Conservation (phyloP, 2,797 vertebrate species). For the Megaceryle alcyon region DNA sequence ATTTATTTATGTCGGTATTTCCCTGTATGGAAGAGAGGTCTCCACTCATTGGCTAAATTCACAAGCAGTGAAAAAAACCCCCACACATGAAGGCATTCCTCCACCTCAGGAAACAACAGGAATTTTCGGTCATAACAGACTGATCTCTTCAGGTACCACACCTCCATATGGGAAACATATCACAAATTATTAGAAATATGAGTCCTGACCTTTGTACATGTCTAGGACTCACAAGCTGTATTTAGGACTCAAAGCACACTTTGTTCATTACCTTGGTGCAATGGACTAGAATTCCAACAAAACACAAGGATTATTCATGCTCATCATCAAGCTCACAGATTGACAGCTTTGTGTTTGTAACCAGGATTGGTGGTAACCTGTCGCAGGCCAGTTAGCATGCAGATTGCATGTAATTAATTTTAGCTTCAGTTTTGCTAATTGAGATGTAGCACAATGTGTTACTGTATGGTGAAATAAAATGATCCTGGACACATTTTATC, state of each 20-base stretch:
- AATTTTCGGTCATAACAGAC: background rate
- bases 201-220: background rate
- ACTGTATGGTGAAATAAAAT: background rate
- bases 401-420: constrained; percentile 3
- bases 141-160: background rate
- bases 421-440: constrained; percentile 18
- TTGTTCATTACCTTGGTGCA: background rate
- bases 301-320: background rate
- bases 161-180: background rate
- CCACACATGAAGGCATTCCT: background rate
- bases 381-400: background rate
- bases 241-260: background rate
- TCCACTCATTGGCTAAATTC: background rate
- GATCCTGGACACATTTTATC: background rate
- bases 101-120: background rate
- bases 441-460: background rate
- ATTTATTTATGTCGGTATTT: background rate
- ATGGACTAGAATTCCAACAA: background rate
- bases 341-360: background rate
- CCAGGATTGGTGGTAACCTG: background rate
- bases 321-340: background rate
- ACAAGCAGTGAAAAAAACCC: background rate
- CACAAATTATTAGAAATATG: background rate
- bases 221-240: background rate
- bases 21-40: background rate